phyloP scores from a whole-genome alignment of 1,140 invertebrate species.

The Hylyphantes graminicola region DNA sequence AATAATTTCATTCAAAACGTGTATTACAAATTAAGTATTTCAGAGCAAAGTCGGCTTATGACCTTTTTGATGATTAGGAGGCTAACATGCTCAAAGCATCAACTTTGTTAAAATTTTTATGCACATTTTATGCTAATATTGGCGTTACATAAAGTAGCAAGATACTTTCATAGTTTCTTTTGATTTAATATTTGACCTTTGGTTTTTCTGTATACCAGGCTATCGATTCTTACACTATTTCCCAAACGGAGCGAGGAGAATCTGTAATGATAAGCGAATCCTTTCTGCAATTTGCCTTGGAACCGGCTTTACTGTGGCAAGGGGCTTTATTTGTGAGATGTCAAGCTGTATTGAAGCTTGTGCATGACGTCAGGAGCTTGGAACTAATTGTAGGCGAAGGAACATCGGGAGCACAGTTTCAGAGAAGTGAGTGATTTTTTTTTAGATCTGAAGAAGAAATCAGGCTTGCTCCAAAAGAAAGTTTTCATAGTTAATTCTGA shows the following conservation, averaged over 20 bases:
- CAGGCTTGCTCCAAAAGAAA: too few relatives aligned
- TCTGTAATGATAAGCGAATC: constrained; percentile 35
- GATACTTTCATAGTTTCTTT: too few relatives aligned
- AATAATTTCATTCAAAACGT: too few relatives aligned
- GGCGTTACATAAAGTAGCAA: too few relatives aligned
- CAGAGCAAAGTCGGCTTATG: too few relatives aligned
- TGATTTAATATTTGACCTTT: too few relatives aligned
- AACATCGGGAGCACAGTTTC: constrained; percentile 28
- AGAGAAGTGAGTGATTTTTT: constrained; percentile 30
- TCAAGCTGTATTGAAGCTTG: constrained; percentile 7
- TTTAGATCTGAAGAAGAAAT: not conserved
- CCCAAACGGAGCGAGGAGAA: not conserved
- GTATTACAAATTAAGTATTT: too few relatives aligned
- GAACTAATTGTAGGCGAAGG: constrained; percentile 46
- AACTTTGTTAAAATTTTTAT: too few relatives aligned
- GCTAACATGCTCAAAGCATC: too few relatives aligned
- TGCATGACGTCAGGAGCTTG: constrained; percentile 27
- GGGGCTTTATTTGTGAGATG: constrained; percentile 15
- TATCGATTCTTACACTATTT: not conserved
- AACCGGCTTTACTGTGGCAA: constrained; percentile 19
- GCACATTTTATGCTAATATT: too few relatives aligned
- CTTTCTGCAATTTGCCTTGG: constrained; percentile 7
- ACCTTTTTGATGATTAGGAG: too few relatives aligned
- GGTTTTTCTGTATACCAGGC: not conserved
- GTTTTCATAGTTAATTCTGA: too few relatives aligned